phyloP scores from a whole-genome alignment of 1,140 invertebrate genomes.

The Zaprionus taronus region DNA sequence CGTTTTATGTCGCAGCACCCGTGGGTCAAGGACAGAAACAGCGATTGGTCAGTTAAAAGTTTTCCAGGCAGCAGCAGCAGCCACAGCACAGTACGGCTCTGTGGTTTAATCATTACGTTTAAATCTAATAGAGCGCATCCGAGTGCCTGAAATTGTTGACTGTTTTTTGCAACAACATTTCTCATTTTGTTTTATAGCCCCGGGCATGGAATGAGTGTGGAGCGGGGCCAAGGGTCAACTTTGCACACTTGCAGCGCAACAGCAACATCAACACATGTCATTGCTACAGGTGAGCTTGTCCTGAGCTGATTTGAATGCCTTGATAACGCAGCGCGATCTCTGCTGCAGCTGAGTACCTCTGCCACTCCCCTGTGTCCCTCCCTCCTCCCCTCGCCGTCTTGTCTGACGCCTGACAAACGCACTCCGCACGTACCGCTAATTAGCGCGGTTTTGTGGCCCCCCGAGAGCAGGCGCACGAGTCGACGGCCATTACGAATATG shows the following conservation, averaged over 20 bases:
- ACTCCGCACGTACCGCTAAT: conserved; percentile 79
- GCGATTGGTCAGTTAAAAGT: conserved; percentile 56
- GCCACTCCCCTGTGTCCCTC: neutral
- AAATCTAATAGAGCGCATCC: conserved; percentile 66
- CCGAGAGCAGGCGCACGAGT: conserved; percentile 34
- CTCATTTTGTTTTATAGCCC: conserved; percentile 76
- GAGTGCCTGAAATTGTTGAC: conserved; percentile 49
- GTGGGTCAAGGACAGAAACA: conserved; percentile 68
- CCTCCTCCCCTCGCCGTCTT: neutral
- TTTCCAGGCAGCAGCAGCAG: conserved; percentile 50
- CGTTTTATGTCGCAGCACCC: conserved; percentile 38
- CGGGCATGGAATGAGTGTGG: conserved; percentile 37
- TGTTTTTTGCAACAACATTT: conserved; percentile 74
- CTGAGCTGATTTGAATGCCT: conserved; percentile 66
- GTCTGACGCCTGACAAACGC: conserved; percentile 64
- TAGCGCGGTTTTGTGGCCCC: conserved; percentile 68
- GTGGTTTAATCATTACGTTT: conserved; percentile 78
- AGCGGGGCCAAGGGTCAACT: conserved; percentile 49
- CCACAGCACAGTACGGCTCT: neutral
- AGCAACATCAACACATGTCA: conserved; percentile 65
- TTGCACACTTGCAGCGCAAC: conserved; percentile 41
- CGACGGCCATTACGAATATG: conserved; percentile 30
- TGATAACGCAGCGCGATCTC: conserved; percentile 59
- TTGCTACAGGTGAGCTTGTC: conserved; percentile 74
- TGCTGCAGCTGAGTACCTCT: conserved; percentile 34